phyloP scores from a whole-genome alignment of 2,797 vertebrate genomes.

The Oryzias sinensis region DNA sequence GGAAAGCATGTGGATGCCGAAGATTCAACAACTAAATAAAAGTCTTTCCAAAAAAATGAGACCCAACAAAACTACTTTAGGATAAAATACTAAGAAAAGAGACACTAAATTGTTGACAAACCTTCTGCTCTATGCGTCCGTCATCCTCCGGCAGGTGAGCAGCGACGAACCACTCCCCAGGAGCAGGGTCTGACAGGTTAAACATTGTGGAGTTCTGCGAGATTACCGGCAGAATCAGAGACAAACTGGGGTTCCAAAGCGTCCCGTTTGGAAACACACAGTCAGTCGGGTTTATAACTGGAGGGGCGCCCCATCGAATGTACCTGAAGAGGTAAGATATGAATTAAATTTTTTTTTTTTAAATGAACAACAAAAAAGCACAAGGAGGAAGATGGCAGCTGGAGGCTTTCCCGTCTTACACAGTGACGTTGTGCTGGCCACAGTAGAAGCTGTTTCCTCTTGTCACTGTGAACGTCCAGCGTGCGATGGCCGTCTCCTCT shows the following conservation, averaged over 20 bases:
- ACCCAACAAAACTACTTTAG: background rate
- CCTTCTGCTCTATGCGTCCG: slow-evolving; percentile 92
- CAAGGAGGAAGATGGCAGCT: background rate
- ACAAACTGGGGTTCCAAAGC: slow-evolving; percentile 72
- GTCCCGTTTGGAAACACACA: slow-evolving; percentile 82
- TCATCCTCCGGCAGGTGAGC: slow-evolving; percentile 89
- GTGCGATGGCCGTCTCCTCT: slow-evolving; percentile 82
- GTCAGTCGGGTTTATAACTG: slow-evolving; percentile 85
- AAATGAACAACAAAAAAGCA: background rate
- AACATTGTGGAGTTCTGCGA: slow-evolving; percentile 79
- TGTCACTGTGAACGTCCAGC: slow-evolving; percentile 86
- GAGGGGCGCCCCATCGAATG: slow-evolving; percentile 88
- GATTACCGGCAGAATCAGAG: slow-evolving; percentile 74
- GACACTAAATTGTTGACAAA: slow-evolving; percentile 43
- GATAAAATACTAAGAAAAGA: too few species aligned
- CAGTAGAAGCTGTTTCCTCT: slow-evolving; percentile 78
- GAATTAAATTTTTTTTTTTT: background rate
- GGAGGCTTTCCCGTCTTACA: slow-evolving; percentile 75
- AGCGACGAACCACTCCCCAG: slow-evolving; percentile 90
- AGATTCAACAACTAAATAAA: background rate
- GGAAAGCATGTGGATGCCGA: background rate
- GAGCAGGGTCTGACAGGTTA: slow-evolving; percentile 83
- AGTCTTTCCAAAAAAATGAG: background rate
- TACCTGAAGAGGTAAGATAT: slow-evolving; percentile 70
- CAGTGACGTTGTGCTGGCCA: slow-evolving; percentile 78